Conservation (phyloP, 2,888 invertebrate genomes). For the Ormia ochracea region DNA sequence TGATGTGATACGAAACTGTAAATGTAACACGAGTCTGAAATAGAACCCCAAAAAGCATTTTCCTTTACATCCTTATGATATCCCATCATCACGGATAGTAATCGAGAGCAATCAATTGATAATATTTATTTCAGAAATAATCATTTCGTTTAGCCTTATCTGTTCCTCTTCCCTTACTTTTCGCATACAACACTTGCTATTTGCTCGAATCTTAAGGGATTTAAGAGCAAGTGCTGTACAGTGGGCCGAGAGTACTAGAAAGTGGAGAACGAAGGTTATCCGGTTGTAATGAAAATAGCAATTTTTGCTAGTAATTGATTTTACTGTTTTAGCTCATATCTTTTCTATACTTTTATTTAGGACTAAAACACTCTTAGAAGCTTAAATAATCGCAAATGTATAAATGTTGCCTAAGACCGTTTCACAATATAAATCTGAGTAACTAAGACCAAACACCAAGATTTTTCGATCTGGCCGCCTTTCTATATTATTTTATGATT, state of each 20-base stretch:
- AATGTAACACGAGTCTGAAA: neutral
- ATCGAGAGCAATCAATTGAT: conserved; percentile 10
- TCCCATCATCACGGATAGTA: neutral
- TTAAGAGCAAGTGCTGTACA: neutral
- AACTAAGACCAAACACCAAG: too few species aligned
- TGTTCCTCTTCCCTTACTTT: neutral
- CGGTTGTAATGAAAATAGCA: too few species aligned
- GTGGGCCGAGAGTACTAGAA: neutral
- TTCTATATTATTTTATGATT: too few species aligned
- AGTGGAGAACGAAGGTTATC: too few species aligned
- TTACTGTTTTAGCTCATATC: too few species aligned
- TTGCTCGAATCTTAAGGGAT: neutral
- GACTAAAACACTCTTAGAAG: too few species aligned
- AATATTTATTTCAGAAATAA: neutral
- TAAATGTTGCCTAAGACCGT: too few species aligned
- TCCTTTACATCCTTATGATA: neutral
- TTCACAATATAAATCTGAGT: too few species aligned
- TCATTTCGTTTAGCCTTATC: neutral
- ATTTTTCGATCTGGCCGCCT: too few species aligned
- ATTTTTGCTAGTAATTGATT: too few species aligned
- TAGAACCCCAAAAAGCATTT: conserved; percentile 6
- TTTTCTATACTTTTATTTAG: too few species aligned
- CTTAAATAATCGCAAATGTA: too few species aligned
- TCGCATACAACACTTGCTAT: neutral
- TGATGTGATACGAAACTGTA: neutral